phyloP scores from a whole-genome alignment of 2,797 vertebrate species.

The Chiloscyllium punctatum region DNA sequence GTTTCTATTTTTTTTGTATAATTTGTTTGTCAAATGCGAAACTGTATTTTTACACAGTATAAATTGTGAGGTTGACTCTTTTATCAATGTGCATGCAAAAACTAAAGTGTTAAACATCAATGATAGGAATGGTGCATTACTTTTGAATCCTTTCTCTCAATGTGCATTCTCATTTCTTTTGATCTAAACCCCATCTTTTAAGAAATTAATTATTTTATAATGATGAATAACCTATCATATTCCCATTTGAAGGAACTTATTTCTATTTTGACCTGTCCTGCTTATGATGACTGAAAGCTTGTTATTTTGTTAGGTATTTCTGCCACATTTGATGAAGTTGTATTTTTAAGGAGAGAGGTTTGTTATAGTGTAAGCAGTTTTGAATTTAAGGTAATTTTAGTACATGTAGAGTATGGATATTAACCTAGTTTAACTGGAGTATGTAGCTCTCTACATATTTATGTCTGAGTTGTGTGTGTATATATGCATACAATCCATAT shows the following conservation, averaged over 20 bases:
- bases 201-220: not conserved
- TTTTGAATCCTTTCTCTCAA: not conserved
- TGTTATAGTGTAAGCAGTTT: not conserved
- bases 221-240: not conserved
- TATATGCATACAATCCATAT: not conserved
- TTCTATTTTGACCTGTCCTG: not conserved
- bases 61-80: not conserved
- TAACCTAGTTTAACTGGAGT: not conserved
- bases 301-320: not conserved
- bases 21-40: not conserved
- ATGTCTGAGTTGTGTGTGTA: not conserved
- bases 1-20: slow-evolving; percentile 16
- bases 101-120: not conserved
- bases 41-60: not conserved
- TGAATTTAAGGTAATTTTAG: not conserved
- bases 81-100: not conserved
- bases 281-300: not conserved
- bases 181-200: not conserved
- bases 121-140: not conserved
- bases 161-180: not conserved
- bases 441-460: not conserved
- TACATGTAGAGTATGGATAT: not conserved
- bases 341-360: not conserved
- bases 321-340: not conserved
- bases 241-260: not conserved